Percentiles rank a stretch among this genome's conserved stretches.
These are phyloP conservation scores for Monomorium pharaonis DNA, from an alignment of 1,140 invertebrate species.

Conservation along the genomic window DNA sequence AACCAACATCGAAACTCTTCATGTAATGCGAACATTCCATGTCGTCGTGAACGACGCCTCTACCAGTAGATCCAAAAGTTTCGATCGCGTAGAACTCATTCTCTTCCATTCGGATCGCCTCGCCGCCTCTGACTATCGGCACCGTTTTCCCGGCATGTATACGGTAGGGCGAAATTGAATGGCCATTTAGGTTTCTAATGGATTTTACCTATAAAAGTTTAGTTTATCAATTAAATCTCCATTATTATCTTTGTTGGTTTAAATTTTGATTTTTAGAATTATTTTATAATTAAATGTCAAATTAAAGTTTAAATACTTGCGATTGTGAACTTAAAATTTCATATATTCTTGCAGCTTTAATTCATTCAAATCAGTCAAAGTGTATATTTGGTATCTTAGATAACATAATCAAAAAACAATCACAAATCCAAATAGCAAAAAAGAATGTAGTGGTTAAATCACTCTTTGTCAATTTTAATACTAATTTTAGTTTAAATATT, in stretches of 20 bases:
- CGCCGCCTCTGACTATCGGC: slow-evolving; percentile 99
- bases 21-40: slow-evolving; percentile 99
- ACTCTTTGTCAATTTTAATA: neutral
- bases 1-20: slow-evolving; percentile 99
- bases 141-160: slow-evolving; percentile 99
- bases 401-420: neutral
- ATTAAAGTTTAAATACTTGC: neutral
- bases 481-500: neutral
- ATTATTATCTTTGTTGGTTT: neutral
- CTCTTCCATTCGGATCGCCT: slow-evolving; percentile 99
- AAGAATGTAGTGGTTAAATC: neutral
- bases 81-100: slow-evolving; percentile 99
- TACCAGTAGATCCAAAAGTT: slow-evolving; percentile 99
- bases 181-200: slow-evolving; percentile 99
- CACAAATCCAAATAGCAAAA: neutral
- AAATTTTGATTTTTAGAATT: neutral
- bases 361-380: neutral
- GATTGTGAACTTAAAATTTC: neutral
- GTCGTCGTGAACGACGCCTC: slow-evolving; percentile 98
- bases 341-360: neutral
- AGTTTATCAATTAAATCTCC: neutral
- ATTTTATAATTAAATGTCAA: neutral
- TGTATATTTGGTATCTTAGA: neutral
- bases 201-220: slow-evolving; percentile 90
- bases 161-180: slow-evolving; percentile 98